Conservation (phyloP, 1,140 invertebrate species). For the Diabrotica virgifera region DNA sequence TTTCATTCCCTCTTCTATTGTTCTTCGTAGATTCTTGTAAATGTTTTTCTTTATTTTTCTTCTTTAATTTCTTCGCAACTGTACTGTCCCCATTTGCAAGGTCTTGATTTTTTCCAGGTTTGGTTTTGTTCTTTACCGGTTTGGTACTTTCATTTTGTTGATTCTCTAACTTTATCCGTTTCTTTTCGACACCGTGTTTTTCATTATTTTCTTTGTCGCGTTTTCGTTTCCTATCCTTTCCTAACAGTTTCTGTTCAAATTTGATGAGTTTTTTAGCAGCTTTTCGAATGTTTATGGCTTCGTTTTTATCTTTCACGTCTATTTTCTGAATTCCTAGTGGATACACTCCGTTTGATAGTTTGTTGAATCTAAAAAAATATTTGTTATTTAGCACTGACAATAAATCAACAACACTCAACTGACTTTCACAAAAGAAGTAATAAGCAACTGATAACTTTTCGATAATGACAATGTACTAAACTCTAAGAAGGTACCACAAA, state of each 20-base stretch:
- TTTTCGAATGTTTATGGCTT: slow-evolving; percentile 34
- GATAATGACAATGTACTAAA: no score
- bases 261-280: slow-evolving; percentile 37
- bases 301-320: slow-evolving; percentile 37
- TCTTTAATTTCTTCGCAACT: not conserved
- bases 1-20: slow-evolving; percentile 4
- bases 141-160: not conserved
- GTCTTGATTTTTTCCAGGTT: slow-evolving; percentile 6
- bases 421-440: no score
- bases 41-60: not conserved
- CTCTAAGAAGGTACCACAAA: no score
- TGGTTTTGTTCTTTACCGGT: not conserved
- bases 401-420: no score
- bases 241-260: slow-evolving; percentile 41
- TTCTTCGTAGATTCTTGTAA: not conserved
- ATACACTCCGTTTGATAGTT: slow-evolving; percentile 58
- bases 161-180: not conserved
- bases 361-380: slow-evolving; percentile 51
- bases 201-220: slow-evolving; percentile 20
- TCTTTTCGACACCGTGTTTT: slow-evolving; percentile 1
- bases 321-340: slow-evolving; percentile 60
- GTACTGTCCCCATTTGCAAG: not conserved
- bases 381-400: no score
- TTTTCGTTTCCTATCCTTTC: slow-evolving; percentile 26
- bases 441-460: no score